phyloP scores from a whole-genome alignment of 1,140 invertebrate genomes.

The Gonioctena quinquepunctata region DNA sequence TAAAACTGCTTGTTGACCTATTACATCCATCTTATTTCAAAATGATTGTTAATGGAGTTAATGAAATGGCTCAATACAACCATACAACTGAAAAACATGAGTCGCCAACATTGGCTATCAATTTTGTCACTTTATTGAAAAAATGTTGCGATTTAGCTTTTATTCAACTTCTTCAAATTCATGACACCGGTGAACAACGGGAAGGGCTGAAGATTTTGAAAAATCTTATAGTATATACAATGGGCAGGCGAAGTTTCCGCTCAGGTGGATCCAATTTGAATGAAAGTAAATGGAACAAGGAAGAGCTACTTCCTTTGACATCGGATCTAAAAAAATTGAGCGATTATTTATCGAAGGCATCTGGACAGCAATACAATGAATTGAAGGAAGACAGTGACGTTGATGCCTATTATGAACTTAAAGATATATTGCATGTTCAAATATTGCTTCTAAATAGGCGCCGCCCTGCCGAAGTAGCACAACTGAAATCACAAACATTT shows the following conservation, averaged over 20 bases:
- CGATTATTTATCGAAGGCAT: slow-evolving; percentile 20
- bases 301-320: slow-evolving; percentile 35
- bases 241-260: slow-evolving; percentile 38
- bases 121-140: neutral
- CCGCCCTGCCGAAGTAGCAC: slow-evolving; percentile 16
- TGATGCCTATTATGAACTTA: slow-evolving; percentile 34
- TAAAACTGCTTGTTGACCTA: neutral
- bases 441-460: slow-evolving; percentile 11
- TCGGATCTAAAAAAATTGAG: slow-evolving; percentile 16
- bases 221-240: slow-evolving; percentile 8
- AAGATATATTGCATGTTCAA: slow-evolving; percentile 40
- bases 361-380: slow-evolving; percentile 16
- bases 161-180: slow-evolving; percentile 7
- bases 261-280: slow-evolving; percentile 32
- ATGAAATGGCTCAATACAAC: slow-evolving; percentile 5
- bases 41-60: neutral
- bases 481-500: too few species aligned
- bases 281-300: slow-evolving; percentile 36
- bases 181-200: neutral
- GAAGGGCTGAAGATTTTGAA: slow-evolving; percentile 11
- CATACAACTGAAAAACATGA: neutral
- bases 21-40: neutral
- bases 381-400: slow-evolving; percentile 19
- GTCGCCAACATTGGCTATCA: neutral
- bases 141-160: neutral